Evolutionary conservation across 2,888 invertebrate species (phyloP).

Genomic region (Orchesellides sinensis): DNA sequence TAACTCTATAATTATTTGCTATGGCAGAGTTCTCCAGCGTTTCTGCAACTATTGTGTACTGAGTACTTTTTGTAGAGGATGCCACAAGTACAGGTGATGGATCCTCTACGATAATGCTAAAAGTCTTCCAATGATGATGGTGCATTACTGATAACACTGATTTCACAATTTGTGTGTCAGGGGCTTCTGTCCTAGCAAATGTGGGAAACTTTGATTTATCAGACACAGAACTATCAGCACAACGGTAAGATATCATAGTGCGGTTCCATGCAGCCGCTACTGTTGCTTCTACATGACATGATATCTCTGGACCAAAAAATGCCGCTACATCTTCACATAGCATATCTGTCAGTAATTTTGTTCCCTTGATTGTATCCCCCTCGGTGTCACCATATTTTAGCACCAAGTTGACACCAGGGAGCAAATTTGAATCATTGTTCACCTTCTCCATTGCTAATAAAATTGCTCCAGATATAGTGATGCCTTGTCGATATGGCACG

Average conservation of each 20-base stretch:
- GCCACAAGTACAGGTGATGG: slow-evolving; percentile 53
- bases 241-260: slow-evolving; percentile 98
- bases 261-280: slow-evolving; percentile 95
- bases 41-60: slow-evolving; percentile 88
- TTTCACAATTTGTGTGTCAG: slow-evolving; percentile 96
- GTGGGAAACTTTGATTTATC: slow-evolving; percentile 84
- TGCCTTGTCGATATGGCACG: slow-evolving; percentile 85
- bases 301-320: slow-evolving; percentile 97
- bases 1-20: slow-evolving; percentile 88
- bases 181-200: slow-evolving; percentile 95
- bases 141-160: slow-evolving; percentile 93
- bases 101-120: slow-evolving; percentile 89
- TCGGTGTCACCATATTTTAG: slow-evolving; percentile 89
- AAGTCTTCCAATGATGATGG: slow-evolving; percentile 96
- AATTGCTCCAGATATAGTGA: slow-evolving; percentile 93
- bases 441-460: slow-evolving; percentile 92
- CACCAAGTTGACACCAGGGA: slow-evolving; percentile 86
- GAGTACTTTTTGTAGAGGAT: slow-evolving; percentile 78
- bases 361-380: slow-evolving; percentile 90
- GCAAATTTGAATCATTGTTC: slow-evolving; percentile 80
- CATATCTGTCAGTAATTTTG: slow-evolving; percentile 91
- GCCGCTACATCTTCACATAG: slow-evolving; percentile 92
- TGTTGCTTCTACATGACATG: slow-evolving; percentile 95
- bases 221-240: slow-evolving; percentile 93
- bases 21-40: slow-evolving; percentile 87